Percentiles rank a stretch among this genome's conserved stretches.
phyloP scores from a whole-genome alignment of 64 coral and sea anemone genomes.

The Actinia tenebrosa region DNA sequence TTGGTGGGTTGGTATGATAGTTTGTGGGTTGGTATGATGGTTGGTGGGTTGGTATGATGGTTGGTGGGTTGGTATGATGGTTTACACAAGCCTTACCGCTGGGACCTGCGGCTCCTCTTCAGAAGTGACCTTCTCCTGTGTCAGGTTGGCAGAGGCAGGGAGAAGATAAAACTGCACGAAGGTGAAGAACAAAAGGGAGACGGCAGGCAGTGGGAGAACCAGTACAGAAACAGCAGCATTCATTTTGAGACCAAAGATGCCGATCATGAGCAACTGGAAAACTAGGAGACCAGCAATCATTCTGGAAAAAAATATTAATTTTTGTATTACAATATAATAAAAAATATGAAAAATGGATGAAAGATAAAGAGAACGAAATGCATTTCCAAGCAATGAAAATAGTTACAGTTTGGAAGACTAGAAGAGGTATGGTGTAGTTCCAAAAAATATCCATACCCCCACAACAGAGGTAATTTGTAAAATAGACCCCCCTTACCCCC shows the following conservation, averaged over 20 bases:
- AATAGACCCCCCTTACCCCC: too few species aligned
- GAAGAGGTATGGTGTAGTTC: too few species aligned
- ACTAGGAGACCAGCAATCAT: constrained; percentile 59
- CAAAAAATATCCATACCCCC: too few species aligned
- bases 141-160: not conserved
- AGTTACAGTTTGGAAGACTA: too few species aligned
- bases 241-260: constrained; percentile 60
- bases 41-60: not conserved
- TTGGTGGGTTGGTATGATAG: not conserved
- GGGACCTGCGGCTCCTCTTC: not conserved
- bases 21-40: not conserved
- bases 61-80: not conserved
- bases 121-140: constrained; percentile 6
- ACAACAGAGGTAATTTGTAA: too few species aligned
- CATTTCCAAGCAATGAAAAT: too few species aligned
- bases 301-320: constrained; percentile 8
- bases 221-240: constrained; percentile 9
- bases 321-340: too few species aligned
- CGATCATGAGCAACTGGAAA: constrained; percentile 65
- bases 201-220: constrained; percentile 38
- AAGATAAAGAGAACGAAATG: not conserved
- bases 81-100: not conserved
- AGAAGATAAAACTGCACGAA: constrained; percentile 32
- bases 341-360: not conserved
- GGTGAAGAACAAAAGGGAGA: constrained; percentile 58